phyloP scores from a whole-genome alignment of 2,797 vertebrate genomes.

The Hoplostethus atlanticus region DNA sequence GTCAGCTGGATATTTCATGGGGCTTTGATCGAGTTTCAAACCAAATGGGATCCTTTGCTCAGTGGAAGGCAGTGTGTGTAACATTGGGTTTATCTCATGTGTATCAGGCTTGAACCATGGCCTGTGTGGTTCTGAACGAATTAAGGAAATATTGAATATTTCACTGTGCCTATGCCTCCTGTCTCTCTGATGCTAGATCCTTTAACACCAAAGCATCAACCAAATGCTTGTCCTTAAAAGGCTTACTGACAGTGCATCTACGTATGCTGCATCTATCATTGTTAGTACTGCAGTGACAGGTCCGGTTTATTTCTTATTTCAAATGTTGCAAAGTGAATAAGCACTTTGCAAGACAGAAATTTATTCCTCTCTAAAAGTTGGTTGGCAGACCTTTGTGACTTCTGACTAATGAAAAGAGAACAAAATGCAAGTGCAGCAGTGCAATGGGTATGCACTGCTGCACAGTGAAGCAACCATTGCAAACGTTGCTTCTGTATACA shows the following conservation, averaged over 20 bases:
- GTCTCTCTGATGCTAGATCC: no score
- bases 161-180: no score
- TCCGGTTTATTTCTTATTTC: no score
- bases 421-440: not conserved
- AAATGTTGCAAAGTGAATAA: not conserved
- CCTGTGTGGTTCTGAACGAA: not conserved
- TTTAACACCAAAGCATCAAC: no score
- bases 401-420: not conserved
- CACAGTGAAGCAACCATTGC: no score
- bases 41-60: not conserved
- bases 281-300: no score
- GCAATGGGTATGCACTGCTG: not conserved
- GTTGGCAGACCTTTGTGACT: no score
- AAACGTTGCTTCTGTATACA: no score
- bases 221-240: no score
- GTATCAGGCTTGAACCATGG: slow-evolving; percentile 16
- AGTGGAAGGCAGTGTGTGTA: not conserved
- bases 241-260: no score
- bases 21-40: not conserved
- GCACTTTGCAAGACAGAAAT: not conserved
- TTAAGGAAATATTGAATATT: not conserved
- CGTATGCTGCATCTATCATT: no score
- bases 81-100: slow-evolving; percentile 20
- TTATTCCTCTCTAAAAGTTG: not conserved
- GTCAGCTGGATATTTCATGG: not conserved